Conservation (phyloP, 2,888 invertebrate species). For the Limnephilus marmoratus region DNA sequence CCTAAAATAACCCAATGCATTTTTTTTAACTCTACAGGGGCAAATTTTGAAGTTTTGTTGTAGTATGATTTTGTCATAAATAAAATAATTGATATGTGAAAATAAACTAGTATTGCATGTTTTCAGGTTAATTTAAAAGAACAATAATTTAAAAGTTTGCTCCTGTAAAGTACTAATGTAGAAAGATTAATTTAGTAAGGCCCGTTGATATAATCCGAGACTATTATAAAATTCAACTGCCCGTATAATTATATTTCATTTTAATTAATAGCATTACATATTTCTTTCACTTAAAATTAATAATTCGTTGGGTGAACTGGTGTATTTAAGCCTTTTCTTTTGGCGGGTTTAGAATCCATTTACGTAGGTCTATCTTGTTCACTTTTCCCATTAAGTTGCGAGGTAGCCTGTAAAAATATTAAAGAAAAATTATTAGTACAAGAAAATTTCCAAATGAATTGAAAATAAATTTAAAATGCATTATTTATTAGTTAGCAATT, state of each 20-base stretch:
- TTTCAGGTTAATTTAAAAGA: neutral
- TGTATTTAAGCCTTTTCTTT: conserved; percentile 1
- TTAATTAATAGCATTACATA: neutral
- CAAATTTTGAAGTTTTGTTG: neutral
- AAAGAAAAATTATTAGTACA: neutral
- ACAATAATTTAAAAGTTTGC: neutral
- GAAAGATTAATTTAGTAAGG: neutral
- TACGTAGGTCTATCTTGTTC: conserved; percentile 79
- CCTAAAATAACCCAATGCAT: neutral
- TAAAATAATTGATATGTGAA: neutral
- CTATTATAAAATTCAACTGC: neutral
- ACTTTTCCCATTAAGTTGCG: conserved; percentile 94
- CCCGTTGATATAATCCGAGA: no score
- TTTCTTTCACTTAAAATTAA: conserved; percentile 7
- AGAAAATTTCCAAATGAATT: neutral
- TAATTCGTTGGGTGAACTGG: neutral
- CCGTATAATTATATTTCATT: neutral
- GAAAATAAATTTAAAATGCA: neutral
- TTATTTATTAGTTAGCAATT: neutral
- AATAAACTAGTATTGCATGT: neutral
- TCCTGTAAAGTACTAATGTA: neutral
- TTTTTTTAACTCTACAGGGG: neutral
- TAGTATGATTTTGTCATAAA: neutral
- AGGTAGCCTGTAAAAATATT: conserved; percentile 75
- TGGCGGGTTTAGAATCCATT: conserved; percentile 38